Percentiles rank a stretch among this genome's conserved stretches.
Evolutionary conservation across 2,797 vertebrate genomes (phyloP).

Genomic region (Cryptoblepharus egeriae): DNA sequence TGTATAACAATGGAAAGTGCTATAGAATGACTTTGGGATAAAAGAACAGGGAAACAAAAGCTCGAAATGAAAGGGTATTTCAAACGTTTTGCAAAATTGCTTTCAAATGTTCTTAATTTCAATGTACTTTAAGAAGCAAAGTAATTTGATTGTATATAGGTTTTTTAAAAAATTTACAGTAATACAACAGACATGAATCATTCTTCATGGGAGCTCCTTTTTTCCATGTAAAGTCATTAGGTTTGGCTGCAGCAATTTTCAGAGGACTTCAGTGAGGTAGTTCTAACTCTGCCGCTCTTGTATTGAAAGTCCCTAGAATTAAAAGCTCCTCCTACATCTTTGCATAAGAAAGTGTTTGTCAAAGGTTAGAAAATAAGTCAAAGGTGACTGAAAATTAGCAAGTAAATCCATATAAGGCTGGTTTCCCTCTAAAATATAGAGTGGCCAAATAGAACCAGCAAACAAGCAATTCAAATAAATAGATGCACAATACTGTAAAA

Average conservation of each 20-base stretch:
- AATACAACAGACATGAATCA: no score
- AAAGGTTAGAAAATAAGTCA: background rate
- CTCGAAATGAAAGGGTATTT: slow-evolving; percentile 10
- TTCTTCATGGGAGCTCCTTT: background rate
- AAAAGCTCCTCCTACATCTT: background rate
- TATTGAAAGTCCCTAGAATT: no score
- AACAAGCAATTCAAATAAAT: background rate
- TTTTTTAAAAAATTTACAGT: no score
- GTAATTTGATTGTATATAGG: background rate
- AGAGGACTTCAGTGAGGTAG: no score
- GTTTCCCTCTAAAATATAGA: no score
- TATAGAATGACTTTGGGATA: background rate
- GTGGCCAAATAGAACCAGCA: background rate
- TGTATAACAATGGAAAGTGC: slow-evolving; percentile 15
- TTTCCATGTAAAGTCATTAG: background rate
- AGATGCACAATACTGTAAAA: background rate
- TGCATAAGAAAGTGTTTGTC: background rate
- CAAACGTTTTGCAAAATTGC: background rate
- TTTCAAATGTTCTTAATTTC: slow-evolving; percentile 11
- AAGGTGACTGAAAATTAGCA: background rate
- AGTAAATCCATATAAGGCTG: background rate
- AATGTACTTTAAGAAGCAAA: background rate
- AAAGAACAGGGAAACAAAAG: background rate
- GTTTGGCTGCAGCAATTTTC: no score
- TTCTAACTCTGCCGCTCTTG: no score